phyloP scores from a whole-genome alignment of 92 coral and sea anemone genomes.

The Umimayanthus kanabou region DNA sequence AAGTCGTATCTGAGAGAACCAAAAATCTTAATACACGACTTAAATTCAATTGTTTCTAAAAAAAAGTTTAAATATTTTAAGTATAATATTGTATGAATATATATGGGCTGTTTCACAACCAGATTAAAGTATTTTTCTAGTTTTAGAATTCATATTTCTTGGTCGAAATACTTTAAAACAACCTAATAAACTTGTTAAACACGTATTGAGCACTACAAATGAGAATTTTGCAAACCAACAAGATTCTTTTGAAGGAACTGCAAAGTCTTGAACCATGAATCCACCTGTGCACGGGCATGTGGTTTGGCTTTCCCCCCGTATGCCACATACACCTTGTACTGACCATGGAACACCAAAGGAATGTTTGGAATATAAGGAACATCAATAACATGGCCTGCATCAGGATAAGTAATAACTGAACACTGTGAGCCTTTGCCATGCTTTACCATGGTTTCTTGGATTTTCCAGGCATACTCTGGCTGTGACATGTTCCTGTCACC shows the following conservation, averaged over 20 bases:
- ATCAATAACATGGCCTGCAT: slow-evolving; percentile 24
- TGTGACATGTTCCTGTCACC: slow-evolving; percentile 37
- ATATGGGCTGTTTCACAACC: too few relatives aligned
- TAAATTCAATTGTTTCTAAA: too few relatives aligned
- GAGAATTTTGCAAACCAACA: slow-evolving; percentile 19
- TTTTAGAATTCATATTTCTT: too few relatives aligned
- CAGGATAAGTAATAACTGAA: slow-evolving; percentile 29
- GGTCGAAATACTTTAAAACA: too few relatives aligned
- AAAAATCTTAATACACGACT: too few relatives aligned
- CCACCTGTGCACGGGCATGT: slow-evolving; percentile 33
- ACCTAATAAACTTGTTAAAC: too few relatives aligned
- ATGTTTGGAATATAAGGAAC: slow-evolving; percentile 19
- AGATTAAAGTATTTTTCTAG: too few relatives aligned
- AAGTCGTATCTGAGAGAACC: too few relatives aligned
- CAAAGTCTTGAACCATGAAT: slow-evolving; percentile 30
- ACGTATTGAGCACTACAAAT: not conserved
- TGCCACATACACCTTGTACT: slow-evolving; percentile 27
- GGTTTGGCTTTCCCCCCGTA: slow-evolving; percentile 18
- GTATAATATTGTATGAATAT: too few relatives aligned
- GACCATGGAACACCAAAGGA: slow-evolving; percentile 28
- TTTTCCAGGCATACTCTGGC: slow-evolving; percentile 27
- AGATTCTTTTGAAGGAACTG: slow-evolving; percentile 37
- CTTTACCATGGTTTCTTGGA: slow-evolving; percentile 28
- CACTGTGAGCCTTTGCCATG: slow-evolving; percentile 30
- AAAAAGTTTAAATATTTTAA: too few relatives aligned